Evolutionary conservation across 1,140 invertebrate species (phyloP), one percentile per base, ranked within the genome.

Genomic region (Branchinecta lindahli): DNA sequence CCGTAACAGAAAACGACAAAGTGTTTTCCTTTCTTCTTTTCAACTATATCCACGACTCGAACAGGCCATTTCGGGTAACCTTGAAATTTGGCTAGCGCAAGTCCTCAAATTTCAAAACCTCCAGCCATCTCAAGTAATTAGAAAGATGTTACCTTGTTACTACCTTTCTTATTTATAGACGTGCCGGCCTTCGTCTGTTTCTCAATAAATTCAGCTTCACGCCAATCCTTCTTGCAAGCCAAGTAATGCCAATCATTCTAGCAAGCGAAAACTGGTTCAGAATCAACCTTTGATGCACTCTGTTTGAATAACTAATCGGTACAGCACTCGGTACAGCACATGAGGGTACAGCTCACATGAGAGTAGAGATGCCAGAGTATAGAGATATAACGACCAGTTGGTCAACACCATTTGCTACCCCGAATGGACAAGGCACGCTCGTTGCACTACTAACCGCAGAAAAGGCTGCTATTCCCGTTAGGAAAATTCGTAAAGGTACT

Each of bases 81-180:
- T 61, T 61, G 52, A 61, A 61, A 61, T 61, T 61, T 61, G 52
- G 52, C 52, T 61, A 61, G 52, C 52, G 52, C 52, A 61, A 61
- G 52, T 61, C 52, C 52, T 61, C 4, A 3, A 61, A 61, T 61
- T 61, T 61, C 18, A 6, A 61, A 61, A 3, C 18, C 52, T 20
- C 52, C 52, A 61, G 52, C 2, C 52, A 61, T 61, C 6, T 61
- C 52, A 61, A 6, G 12, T 61, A 61, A 61, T 61, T 61, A 61
- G 2, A 61, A 61, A 61, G 12, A 61, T 61, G 52, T 61, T 61
- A 61, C 52, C 52, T 20, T 61, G 18, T 61, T 61, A 61, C 52
- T 61, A 61, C 52, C 52, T 61, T 61, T 61, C 52, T 61, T 20
- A 61, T 61, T 61, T 61, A 61, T 61, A 61, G 52, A 61, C 2